Percentiles rank a stretch among this genome's conserved stretches.
Evolutionary conservation across 2,797 vertebrate species (phyloP).

Genomic region (Liasis olivaceus): DNA sequence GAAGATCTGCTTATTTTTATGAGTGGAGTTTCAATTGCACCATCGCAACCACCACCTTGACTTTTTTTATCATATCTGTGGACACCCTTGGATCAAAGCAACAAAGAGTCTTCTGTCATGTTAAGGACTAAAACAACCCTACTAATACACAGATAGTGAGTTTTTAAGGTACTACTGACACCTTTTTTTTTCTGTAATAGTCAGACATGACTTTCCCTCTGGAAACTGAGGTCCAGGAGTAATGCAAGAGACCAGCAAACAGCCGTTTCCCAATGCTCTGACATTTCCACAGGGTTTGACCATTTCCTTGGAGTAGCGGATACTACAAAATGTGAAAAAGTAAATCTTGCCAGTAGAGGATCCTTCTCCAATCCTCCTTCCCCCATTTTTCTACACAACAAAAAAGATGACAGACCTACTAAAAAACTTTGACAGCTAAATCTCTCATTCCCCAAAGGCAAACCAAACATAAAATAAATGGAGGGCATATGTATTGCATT

Average conservation of each 20-base stretch:
- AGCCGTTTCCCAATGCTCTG: neutral
- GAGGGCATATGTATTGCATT: neutral
- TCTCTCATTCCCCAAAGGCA: neutral
- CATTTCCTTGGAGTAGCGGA: neutral
- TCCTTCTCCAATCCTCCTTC: neutral
- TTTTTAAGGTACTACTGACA: neutral
- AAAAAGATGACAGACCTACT: neutral
- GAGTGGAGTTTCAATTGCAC: neutral
- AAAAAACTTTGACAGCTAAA: neutral
- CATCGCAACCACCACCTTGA: neutral
- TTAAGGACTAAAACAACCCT: neutral
- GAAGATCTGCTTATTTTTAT: neutral
- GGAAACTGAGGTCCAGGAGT: neutral
- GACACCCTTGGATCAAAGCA: neutral
- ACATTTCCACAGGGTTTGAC: neutral
- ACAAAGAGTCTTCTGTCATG: neutral
- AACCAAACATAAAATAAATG: neutral
- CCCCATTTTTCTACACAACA: neutral
- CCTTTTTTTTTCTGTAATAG: neutral
- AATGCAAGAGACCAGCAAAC: neutral
- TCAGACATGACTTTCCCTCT: neutral
- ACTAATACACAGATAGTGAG: neutral
- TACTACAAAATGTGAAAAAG: neutral
- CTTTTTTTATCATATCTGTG: neutral
- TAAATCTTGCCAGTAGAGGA: neutral